These are phyloP conservation scores for Trisateles emortualis DNA, from an alignment of 2,888 invertebrate species.

Conservation along the genomic window DNA sequence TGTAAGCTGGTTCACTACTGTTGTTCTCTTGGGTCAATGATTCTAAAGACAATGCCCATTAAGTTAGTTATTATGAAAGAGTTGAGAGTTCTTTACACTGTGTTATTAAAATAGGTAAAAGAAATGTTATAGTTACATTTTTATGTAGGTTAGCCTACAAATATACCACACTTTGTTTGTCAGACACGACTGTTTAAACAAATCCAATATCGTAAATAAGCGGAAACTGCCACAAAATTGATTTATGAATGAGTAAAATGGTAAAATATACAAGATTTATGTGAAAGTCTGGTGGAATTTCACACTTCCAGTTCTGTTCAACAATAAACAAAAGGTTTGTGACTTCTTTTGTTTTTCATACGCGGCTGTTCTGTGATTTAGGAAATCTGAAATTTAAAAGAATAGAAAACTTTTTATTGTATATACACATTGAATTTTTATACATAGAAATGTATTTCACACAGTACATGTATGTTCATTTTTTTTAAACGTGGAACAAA, in stretches of 20 bases:
- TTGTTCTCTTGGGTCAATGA: too few relatives aligned
- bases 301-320: constrained; percentile 8
- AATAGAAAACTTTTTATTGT: too few relatives aligned
- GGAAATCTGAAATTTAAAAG: too few relatives aligned
- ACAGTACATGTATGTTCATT: too few relatives aligned
- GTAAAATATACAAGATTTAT: constrained; percentile 60
- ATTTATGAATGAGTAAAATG: constrained; percentile 58
- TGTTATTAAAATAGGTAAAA: neutral
- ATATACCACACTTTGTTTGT: constrained; percentile 5
- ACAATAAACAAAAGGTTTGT: neutral
- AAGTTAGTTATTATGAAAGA: too few relatives aligned
- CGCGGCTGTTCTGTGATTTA: too few relatives aligned
- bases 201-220: constrained; percentile 12
- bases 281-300: constrained; percentile 19
- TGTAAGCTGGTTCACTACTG: too few relatives aligned
- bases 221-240: constrained; percentile 49
- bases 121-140: neutral
- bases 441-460: too few relatives aligned
- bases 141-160: constrained; percentile 1
- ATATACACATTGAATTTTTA: too few relatives aligned
- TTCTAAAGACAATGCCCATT: too few relatives aligned
- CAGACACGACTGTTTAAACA: constrained; percentile 2
- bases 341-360: neutral
- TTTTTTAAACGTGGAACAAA: too few relatives aligned
- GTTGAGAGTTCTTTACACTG: too few relatives aligned